Conservation (phyloP, 1,140 invertebrate genomes). For the Batillaria attramentaria region DNA sequence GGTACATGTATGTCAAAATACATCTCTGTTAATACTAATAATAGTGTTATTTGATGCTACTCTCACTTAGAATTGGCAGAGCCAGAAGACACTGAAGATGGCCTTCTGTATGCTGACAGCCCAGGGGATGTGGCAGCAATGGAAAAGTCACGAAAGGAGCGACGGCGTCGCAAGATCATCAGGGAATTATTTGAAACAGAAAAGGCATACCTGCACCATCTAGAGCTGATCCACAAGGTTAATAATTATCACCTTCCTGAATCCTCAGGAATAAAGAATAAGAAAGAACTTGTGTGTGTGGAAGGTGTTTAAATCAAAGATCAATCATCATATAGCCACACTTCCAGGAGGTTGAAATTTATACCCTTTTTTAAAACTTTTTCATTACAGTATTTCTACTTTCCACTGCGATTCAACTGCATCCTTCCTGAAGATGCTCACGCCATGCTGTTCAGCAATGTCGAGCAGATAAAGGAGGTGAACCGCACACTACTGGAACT, state of each 20-base stretch:
- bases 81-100: constrained; percentile 25
- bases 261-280: background rate
- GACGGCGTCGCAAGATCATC: constrained; percentile 58
- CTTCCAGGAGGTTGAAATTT: background rate
- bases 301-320: background rate
- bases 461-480: constrained; percentile 81
- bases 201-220: constrained; percentile 79
- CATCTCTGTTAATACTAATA: background rate
- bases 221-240: constrained; percentile 80
- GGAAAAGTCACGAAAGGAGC: constrained; percentile 51
- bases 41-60: background rate
- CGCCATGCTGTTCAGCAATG: constrained; percentile 79
- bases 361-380: constrained; percentile 14
- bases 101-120: constrained; percentile 37
- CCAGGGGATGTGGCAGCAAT: constrained; percentile 35
- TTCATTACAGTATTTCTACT: constrained; percentile 78
- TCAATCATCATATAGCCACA: background rate
- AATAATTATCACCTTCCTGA: background rate
- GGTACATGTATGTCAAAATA: background rate
- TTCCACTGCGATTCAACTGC: constrained; percentile 77
- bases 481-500: constrained; percentile 80
- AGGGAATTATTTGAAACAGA: constrained; percentile 83
- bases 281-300: background rate
- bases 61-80: constrained; percentile 19
- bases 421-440: constrained; percentile 76